These are phyloP conservation scores for Mesocricetus auratus DNA, from an alignment of 2,113 vertebrate genomes.

Conservation along the genomic window DNA sequence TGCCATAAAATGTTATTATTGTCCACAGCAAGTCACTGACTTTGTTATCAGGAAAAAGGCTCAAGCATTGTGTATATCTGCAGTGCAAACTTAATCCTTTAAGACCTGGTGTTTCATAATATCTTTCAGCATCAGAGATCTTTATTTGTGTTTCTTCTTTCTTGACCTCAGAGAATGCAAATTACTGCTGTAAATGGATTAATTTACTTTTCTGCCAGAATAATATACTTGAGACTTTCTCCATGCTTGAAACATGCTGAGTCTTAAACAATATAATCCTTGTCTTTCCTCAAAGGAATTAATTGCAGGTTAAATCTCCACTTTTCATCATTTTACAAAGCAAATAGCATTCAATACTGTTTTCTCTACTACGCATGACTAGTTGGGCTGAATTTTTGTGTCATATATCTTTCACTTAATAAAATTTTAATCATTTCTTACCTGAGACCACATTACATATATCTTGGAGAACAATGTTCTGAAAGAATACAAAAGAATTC, in stretches of 20 bases:
- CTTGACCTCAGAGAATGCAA: constrained; percentile 59
- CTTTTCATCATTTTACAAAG: constrained; percentile 66
- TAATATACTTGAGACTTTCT: constrained; percentile 50
- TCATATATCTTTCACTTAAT: constrained; percentile 50
- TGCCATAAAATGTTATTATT: neutral
- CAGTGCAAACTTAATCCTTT: constrained; percentile 51
- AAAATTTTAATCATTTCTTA: constrained; percentile 56
- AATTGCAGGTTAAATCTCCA: constrained; percentile 58
- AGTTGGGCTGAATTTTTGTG: constrained; percentile 1
- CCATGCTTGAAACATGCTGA: constrained; percentile 52
- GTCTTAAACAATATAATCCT: constrained; percentile 59
- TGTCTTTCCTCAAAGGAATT: constrained; percentile 43
- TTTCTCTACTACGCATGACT: constrained; percentile 54
- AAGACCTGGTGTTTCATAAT: constrained; percentile 46
- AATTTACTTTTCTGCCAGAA: constrained; percentile 63
- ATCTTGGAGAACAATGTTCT: constrained; percentile 57
- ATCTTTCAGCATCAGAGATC: constrained; percentile 39
- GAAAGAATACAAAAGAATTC: constrained; percentile 17
- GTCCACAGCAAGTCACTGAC: neutral
- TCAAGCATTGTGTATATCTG: neutral
- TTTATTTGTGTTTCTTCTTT: constrained; percentile 53
- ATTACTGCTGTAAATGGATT: constrained; percentile 67
- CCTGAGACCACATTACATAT: constrained; percentile 33
- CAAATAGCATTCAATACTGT: constrained; percentile 41
- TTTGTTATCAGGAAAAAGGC: constrained; percentile 36